Conservation (phyloP, 2,888 invertebrate genomes). For the Drosophila limbata region DNA sequence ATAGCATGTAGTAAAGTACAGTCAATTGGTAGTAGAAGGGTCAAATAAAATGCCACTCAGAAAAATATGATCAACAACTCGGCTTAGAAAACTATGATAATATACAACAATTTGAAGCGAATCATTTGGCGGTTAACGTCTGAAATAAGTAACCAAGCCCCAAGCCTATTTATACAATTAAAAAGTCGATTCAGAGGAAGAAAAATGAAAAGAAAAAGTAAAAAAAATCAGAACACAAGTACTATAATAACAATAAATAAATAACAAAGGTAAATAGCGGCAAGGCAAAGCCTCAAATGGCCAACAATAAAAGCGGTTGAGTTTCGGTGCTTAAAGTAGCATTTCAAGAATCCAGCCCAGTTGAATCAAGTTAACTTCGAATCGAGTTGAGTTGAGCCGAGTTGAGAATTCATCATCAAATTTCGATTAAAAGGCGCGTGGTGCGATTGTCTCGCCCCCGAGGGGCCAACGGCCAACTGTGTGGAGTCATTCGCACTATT, state of each 20-base stretch:
- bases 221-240: conserved; percentile 55
- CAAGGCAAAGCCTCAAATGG: conserved; percentile 56
- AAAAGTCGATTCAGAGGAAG: conserved; percentile 32
- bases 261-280: conserved; percentile 78
- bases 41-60: conserved; percentile 23
- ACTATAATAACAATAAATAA: conserved; percentile 79
- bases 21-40: background rate
- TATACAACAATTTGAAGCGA: conserved; percentile 66
- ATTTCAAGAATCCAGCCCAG: conserved; percentile 42
- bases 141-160: conserved; percentile 47
- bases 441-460: conserved; percentile 50
- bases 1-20: no score
- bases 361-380: conserved; percentile 21
- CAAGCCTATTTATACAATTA: conserved; percentile 68
- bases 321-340: conserved; percentile 52
- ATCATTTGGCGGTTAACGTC: conserved; percentile 57
- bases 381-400: conserved; percentile 32
- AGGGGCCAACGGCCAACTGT: conserved; percentile 47
- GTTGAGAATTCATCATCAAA: conserved; percentile 78
- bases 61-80: conserved; percentile 19
- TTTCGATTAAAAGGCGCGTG: conserved; percentile 80
- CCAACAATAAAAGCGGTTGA: conserved; percentile 53
- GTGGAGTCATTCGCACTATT: conserved; percentile 80
- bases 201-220: conserved; percentile 34
- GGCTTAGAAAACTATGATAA: conserved; percentile 27